Percentiles rank a stretch among this genome's conserved stretches.
Conservation (phyloP, 1,140 invertebrate species). For the Grapholita molesta region DNA sequence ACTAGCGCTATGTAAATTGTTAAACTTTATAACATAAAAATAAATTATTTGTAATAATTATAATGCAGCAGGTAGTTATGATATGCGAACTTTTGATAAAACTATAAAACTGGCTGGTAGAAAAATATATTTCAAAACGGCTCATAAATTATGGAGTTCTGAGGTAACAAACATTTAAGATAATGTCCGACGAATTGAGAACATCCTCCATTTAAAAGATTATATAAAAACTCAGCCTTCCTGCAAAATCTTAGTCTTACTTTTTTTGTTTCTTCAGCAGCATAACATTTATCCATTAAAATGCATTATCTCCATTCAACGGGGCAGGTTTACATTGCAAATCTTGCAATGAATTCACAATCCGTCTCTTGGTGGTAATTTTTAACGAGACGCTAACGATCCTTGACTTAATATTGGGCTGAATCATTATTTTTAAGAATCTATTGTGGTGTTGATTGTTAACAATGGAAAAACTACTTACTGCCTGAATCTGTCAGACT, state of each 20-base stretch:
- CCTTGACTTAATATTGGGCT: slow-evolving; percentile 65
- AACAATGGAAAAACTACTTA: not conserved
- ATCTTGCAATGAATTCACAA: slow-evolving; percentile 67
- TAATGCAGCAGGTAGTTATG: too few species aligned
- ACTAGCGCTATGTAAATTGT: too few species aligned
- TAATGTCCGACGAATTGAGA: too few species aligned
- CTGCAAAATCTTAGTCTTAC: slow-evolving; percentile 35
- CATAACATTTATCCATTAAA: slow-evolving; percentile 70
- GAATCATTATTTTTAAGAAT: slow-evolving; percentile 6
- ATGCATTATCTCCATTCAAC: slow-evolving; percentile 73
- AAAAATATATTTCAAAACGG: too few species aligned
- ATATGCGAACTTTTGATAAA: too few species aligned
- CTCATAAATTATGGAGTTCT: too few species aligned
- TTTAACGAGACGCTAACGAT: slow-evolving; percentile 67
- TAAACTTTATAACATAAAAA: too few species aligned
- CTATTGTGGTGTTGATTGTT: not conserved
- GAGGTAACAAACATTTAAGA: too few species aligned
- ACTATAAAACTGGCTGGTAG: too few species aligned
- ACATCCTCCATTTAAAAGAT: not conserved
- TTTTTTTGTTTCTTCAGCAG: slow-evolving; percentile 34
- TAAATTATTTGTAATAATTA: too few species aligned
- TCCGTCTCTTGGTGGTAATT: slow-evolving; percentile 66
- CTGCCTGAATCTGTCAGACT: not conserved
- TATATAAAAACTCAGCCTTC: not conserved
- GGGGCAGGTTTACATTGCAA: slow-evolving; percentile 71